Base-by-base conservation (phyloP, 2,113 vertebrate species). In the Tachycineta bicolor region DNA sequence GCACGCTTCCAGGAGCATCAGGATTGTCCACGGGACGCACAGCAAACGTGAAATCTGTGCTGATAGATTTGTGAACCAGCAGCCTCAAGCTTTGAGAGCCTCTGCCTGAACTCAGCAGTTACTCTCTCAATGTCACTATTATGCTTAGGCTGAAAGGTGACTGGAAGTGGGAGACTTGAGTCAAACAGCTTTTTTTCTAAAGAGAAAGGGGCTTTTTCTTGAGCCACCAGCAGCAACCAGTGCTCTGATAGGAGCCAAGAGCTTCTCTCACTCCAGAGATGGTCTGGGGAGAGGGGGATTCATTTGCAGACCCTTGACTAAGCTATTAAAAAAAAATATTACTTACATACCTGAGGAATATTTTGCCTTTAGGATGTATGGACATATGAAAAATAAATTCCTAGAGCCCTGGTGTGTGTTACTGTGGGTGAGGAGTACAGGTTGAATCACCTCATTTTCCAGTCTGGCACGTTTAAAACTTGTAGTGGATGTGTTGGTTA, bases 21-120 rank as follows among this genome's bases (percentile, higher is more conserved):
- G 62, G 46, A 17, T 19, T 53, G 43, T 29, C 67, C 39, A 2
- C 2, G 1, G 0, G 0, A 18, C 0, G 0, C 28, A 3, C 2
- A 1, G 37, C 68, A 49, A 65, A 71, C 2, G 44, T 6, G 67
- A 71, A 46, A 55, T 39, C 12, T 0, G 0, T 52, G 73, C 62
- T 9, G 2, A 16, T 52, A 17, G 20, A 12, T 86, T 69, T 44
- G 49, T 28, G 34, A 80, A 79, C 11, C 10, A 12, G 67, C 52
- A 76, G 14, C 73, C 39, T n/a, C 9, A 20, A 62, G 43, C 14
- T 49, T n/a, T 43, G 44, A 34, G 53, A 62, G 28, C 24, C n/a
- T 85, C 21, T 7, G 6, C 43, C 59, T 80, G 63, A 62, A 34
- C n/a, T 20, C 12, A 79, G 44, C 50, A 19, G 10, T 55, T 82